These are phyloP conservation scores for Fulica atra DNA, from an alignment of 2,113 vertebrate species.

Conservation along the genomic window DNA sequence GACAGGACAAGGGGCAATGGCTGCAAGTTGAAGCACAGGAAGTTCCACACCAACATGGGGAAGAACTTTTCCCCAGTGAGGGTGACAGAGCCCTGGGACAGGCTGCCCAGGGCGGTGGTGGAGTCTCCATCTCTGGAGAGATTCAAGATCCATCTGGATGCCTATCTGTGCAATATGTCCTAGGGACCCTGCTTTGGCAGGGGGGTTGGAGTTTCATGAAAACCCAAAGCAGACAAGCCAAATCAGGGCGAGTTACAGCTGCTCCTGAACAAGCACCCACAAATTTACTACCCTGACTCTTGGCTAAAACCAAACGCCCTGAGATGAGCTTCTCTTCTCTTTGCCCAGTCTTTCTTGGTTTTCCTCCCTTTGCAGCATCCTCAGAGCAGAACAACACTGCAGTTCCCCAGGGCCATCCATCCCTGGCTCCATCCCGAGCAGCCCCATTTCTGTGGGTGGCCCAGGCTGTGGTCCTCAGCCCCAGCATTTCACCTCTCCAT, in stretches of 20 bases:
- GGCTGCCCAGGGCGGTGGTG: too few species aligned
- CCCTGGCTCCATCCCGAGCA: neutral
- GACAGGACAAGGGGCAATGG: too few species aligned
- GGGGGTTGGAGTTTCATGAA: neutral
- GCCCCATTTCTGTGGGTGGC: neutral
- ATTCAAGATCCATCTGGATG: too few species aligned
- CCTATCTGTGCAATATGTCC: too few species aligned
- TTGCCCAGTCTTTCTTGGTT: neutral
- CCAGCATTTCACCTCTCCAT: accelerated
- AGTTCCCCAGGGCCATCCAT: accelerated
- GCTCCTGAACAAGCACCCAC: neutral
- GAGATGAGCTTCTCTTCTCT: neutral
- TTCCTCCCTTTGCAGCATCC: neutral
- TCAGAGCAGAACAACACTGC: neutral
- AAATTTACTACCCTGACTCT: neutral
- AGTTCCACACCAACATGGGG: too few species aligned
- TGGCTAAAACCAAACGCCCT: neutral
- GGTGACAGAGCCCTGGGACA: too few species aligned
- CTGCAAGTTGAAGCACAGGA: too few species aligned
- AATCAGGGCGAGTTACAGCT: neutral
- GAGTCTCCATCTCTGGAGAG: too few species aligned
- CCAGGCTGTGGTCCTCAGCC: neutral
- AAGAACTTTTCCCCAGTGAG: too few species aligned
- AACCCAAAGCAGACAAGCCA: neutral
- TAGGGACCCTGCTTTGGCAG: too few species aligned